phyloP scores from a whole-genome alignment of 2,888 invertebrate genomes.

The Smittia sp. region DNA sequence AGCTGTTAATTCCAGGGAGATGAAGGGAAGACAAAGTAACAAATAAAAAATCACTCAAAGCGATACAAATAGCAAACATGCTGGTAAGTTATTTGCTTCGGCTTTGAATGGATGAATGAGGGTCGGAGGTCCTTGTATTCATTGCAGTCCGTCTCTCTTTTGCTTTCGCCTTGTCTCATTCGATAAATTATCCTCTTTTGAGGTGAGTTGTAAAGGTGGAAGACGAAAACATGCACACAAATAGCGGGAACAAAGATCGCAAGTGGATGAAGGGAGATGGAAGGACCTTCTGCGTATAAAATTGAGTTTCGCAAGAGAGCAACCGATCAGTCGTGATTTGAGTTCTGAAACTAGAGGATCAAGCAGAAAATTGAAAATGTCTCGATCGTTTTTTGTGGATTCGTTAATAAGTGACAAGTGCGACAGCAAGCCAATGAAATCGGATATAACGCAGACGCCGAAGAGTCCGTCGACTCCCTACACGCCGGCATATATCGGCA shows the following conservation, averaged over 20 bases:
- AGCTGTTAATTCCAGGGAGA: conserved; percentile 31
- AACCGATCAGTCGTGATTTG: conserved; percentile 33
- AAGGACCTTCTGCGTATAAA: conserved; percentile 31
- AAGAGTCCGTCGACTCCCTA: conserved; percentile 58
- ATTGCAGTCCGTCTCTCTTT: conserved; percentile 4
- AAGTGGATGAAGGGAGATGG: conserved; percentile 28
- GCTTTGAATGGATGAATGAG: not conserved
- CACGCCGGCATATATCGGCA: conserved; percentile 63
- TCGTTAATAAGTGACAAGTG: conserved; percentile 68
- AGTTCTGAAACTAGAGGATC: conserved; percentile 16
- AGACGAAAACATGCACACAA: conserved; percentile 7
- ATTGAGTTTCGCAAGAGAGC: not conserved
- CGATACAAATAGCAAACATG: conserved; percentile 29
- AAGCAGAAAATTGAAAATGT: conserved; percentile 58
- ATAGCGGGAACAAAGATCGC: conserved; percentile 25
- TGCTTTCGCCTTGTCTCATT: conserved; percentile 4
- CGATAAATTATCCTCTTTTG: conserved; percentile 33
- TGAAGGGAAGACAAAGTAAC: not conserved
- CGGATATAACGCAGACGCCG: conserved; percentile 42
- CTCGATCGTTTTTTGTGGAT: conserved; percentile 78
- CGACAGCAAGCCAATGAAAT: conserved; percentile 52
- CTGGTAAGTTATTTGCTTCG: conserved; percentile 24
- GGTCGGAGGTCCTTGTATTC: conserved; percentile 12
- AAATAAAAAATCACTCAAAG: conserved; percentile 15
- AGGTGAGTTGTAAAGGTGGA: conserved; percentile 19